Percentiles rank a stretch among this genome's conserved stretches.
phyloP scores from a whole-genome alignment of 2,888 invertebrate genomes.

The Esperia sulphurella region DNA sequence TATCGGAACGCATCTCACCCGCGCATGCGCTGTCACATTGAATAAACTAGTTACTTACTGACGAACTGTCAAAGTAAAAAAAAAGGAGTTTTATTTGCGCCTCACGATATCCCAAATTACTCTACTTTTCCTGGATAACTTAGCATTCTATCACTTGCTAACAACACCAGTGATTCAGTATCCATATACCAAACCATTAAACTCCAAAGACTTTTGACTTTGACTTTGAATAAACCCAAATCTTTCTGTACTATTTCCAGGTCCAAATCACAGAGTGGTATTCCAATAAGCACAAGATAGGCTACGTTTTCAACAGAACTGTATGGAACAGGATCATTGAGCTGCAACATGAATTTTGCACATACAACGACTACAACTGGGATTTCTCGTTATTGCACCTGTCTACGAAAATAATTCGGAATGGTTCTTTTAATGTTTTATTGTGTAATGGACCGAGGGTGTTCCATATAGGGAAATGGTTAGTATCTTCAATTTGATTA shows the following conservation, averaged over 20 bases:
- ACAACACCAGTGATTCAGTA: no score
- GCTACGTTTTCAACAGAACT: constrained; percentile 94
- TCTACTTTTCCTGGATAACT: no score
- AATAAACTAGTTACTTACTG: no score
- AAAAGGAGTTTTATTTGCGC: no score
- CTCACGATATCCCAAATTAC: no score
- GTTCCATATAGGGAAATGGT: constrained; percentile 99
- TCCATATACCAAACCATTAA: no score
- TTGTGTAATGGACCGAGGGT: constrained; percentile 95
- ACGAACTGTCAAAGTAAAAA: no score
- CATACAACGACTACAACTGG: constrained; percentile 99
- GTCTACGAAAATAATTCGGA: constrained; percentile 86
- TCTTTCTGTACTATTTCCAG: constrained; percentile 62
- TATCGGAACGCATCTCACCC: no score
- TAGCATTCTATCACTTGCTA: no score
- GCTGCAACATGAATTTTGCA: constrained; percentile 93
- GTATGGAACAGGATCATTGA: constrained; percentile 91
- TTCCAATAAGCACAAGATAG: constrained; percentile 99
- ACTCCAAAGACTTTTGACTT: no score
- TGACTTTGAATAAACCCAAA: no score
- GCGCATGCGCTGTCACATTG: no score
- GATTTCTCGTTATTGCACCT: constrained; percentile 97
- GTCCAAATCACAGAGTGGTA: constrained; percentile 96
- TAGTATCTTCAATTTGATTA: constrained; percentile 37
- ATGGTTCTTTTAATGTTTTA: constrained; percentile 88